Base-by-base conservation (phyloP, 35 echinoderm and acorn worm genomes). In the Nesometra sesokonis region DNA sequence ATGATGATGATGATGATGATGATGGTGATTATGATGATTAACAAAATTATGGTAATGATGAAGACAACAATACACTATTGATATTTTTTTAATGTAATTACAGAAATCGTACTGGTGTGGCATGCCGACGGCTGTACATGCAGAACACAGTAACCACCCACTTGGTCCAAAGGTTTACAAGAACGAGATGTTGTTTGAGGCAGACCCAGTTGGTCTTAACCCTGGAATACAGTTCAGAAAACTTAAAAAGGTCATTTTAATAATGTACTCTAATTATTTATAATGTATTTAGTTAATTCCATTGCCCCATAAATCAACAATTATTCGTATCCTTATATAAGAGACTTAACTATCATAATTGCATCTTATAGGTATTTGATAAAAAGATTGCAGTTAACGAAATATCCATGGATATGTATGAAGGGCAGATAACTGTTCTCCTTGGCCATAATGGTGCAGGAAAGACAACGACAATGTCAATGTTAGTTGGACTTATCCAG, bases 401-500 rank as follows among this genome's bases (percentile, higher is more conserved):
- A 5, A 82, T 94, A 32, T 86, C 86, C 31, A 35, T 94, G 86
- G 91, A 94, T 77, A 94, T 94, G 89, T 94, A 89, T 32, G 77
- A 91, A 33, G 90, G 90, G 11, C 93, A 94, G 38, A 94, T 94
- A 38, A 94, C 93, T 0, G 89, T 86, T 15, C 78, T 94, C 27
- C 86, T 94, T 76, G 93, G 93, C 34, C 93, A 94, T 78, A 94
- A 94, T 36, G 93, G 93, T 4, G 93, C 93, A 17, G 93, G 93
- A 17, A 94, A 94, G 84, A 94, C 93, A 21, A 94, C 93, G 43
- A 94, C 93, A 15, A 91, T 94, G 38, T 94, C 93, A 30, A 94
- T 91, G 89, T 83, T 94, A 29, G 91, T 90, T 17, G 93, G 93
- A 0, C 57, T 94, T 0, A 88, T 91, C 33, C 93, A 89, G 8